Evolutionary conservation across 2,888 invertebrate genomes (phyloP).

Genomic region (Leptopilina drosophilae): DNA sequence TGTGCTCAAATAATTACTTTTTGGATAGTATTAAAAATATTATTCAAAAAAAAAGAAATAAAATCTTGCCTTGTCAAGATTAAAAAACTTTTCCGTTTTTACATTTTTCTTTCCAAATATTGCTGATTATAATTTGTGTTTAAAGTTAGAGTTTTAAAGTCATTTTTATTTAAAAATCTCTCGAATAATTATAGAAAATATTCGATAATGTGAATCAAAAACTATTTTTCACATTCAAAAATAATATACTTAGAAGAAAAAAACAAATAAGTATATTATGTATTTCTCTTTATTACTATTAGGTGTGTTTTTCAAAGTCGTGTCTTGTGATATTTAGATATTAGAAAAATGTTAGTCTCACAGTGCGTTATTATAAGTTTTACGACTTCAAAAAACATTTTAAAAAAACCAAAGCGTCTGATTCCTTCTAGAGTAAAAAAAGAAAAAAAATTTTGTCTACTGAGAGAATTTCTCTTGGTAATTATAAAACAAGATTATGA

Average conservation of each 20-base stretch:
- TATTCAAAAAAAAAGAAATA: not conserved
- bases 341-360: constrained; percentile 22
- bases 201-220: not conserved
- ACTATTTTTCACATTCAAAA: constrained; percentile 27
- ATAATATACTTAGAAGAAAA: not conserved
- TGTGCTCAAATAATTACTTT: constrained; percentile 10
- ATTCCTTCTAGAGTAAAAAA: constrained; percentile 54
- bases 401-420: constrained; percentile 60
- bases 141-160: not conserved
- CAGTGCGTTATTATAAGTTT: constrained; percentile 32
- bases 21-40: constrained; percentile 10
- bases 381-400: constrained; percentile 54
- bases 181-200: too few species aligned
- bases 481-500: constrained; percentile 50
- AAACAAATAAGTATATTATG: not conserved
- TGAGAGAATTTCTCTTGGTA: constrained; percentile 51
- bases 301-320: constrained; percentile 31
- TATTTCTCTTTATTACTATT: constrained; percentile 15
- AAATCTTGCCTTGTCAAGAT: too few species aligned
- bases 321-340: constrained; percentile 36
- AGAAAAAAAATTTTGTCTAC: constrained; percentile 25
- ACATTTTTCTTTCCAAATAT: not conserved
- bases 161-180: not conserved
- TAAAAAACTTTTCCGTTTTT: too few species aligned
- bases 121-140: not conserved